Percentiles rank a stretch among this genome's conserved stretches.
These are phyloP conservation scores for Sphenopsis melanotis DNA, from an alignment of 2,797 vertebrate genomes.

Conservation along the genomic window DNA sequence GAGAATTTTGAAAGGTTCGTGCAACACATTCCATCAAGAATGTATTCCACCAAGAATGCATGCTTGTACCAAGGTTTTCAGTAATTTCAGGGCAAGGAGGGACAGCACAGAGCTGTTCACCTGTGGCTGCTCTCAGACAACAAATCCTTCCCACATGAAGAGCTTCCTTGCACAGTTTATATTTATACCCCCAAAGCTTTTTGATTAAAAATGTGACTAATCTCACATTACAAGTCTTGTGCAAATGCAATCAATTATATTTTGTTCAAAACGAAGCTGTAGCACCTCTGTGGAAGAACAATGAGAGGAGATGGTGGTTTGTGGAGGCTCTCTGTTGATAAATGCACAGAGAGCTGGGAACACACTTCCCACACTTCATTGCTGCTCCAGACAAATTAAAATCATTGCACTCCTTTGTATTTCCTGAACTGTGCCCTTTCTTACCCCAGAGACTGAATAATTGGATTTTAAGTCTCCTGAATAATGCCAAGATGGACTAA, in stretches of 20 bases:
- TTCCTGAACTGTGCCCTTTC: not conserved
- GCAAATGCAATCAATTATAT: not conserved
- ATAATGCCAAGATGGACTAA: not conserved
- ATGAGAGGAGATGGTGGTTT: not conserved
- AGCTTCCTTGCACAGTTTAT: not conserved
- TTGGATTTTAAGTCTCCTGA: not conserved
- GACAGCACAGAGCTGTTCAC: not conserved
- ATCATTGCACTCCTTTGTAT: not conserved
- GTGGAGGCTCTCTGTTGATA: not conserved
- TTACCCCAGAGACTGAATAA: not conserved
- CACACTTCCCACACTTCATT: not conserved
- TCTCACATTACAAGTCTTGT: not conserved
- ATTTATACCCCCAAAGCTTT: not conserved
- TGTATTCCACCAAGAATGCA: not conserved
- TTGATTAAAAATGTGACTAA: slow-evolving; percentile 18
- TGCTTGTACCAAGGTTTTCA: accelerated
- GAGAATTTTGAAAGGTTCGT: not conserved
- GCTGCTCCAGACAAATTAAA: slow-evolving; percentile 21
- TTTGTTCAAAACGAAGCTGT: not conserved
- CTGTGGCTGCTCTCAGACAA: not conserved
- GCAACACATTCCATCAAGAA: not conserved
- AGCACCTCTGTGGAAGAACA: not conserved
- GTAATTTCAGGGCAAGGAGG: not conserved
- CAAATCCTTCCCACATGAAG: not conserved
- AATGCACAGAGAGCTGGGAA: not conserved